Conservation (phyloP, 2,888 invertebrate species). For the Latrodectus hesperus region DNA sequence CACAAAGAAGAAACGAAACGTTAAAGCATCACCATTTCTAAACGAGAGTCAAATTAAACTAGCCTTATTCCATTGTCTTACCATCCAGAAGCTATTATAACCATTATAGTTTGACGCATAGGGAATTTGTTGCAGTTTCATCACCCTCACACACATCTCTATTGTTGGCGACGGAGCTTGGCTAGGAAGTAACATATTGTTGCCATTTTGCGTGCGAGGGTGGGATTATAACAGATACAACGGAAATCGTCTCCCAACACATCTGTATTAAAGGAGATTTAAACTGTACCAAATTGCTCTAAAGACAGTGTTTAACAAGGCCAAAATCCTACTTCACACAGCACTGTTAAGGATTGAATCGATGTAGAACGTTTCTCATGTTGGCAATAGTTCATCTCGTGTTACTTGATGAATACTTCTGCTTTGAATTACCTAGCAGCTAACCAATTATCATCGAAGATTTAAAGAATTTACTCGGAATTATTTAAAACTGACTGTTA, state of each 20-base stretch:
- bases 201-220: neutral
- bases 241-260: neutral
- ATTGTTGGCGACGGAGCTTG: neutral
- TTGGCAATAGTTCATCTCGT: too few species aligned
- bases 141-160: neutral
- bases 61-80: neutral
- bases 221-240: neutral
- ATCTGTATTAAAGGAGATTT: neutral
- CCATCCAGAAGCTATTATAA: neutral
- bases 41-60: neutral
- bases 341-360: too few species aligned
- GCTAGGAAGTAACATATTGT: neutral
- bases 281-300: neutral
- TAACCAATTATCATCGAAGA: too few species aligned
- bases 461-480: too few species aligned
- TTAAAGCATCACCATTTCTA: neutral
- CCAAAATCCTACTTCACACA: neutral
- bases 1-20: neutral
- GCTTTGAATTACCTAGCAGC: too few species aligned
- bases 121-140: slow-evolving; percentile 1
- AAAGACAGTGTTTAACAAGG: neutral
- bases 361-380: too few species aligned
- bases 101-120: neutral
- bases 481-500: too few species aligned
- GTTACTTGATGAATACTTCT: too few species aligned